Base-by-base conservation (phyloP, 2,888 invertebrate species). In the Euproctis similis region DNA sequence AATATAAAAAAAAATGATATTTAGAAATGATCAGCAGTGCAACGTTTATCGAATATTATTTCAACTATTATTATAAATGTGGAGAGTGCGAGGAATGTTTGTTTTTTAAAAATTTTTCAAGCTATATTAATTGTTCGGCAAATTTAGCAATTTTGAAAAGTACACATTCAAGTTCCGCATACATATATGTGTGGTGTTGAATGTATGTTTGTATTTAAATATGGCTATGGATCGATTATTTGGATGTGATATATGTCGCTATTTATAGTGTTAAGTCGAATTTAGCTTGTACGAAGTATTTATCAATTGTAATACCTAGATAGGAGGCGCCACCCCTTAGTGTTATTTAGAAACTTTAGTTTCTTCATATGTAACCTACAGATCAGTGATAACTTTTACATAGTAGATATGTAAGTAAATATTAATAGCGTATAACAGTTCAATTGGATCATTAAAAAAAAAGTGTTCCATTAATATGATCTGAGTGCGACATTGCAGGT, bases 211-310 rank as follows among this genome's bases (percentile, higher is more conserved):
- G 49, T 50, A 38, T 45, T 21, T 32, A 45, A 53, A 53, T 61
- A 57, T 63, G 74, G 73, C 74, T 77, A 71, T 70, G 67, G 62
- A 65, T 68, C 49, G 69, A 62, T 72, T 62, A 60, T 59, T n/a
- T 75, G 70, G 69, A 78, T 81, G 82, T 84, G 82, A 82, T 81
- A n/a, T n/a, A 82, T 63, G 70, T 74, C 74, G 75, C 74, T 72
- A 62, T 60, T n/a, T n/a, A 58, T 75, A 78, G 65, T 48, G 34
- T 46, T 76, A 78, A 74, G 70, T 64, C 53, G 63, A 64, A 58
- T 63, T 58, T 73, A 76, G 72, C 50, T 50, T 58, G 55, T 75
- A 80, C 63, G 75, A 62, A 72, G 66, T 82, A 82, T 82, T 82
- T 82, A 82, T 82, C 81, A 71, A 72, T 62, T 53, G 68, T 74